These are phyloP conservation scores for Henicopernis longicauda DNA, from an alignment of 2,113 vertebrate species.

Conservation along the genomic window DNA sequence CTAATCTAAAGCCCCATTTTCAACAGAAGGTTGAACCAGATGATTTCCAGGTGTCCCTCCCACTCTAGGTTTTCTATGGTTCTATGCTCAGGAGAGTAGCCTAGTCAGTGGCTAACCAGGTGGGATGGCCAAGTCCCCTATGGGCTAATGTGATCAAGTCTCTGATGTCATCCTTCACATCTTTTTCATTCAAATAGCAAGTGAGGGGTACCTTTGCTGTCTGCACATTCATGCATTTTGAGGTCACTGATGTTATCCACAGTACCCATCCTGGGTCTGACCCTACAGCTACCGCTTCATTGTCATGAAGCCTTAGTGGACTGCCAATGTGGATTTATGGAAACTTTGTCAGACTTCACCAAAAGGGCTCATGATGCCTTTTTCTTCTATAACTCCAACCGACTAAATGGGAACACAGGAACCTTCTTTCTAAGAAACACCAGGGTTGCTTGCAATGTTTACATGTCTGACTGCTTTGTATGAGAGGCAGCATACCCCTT, in stretches of 20 bases:
- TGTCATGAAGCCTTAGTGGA: not conserved
- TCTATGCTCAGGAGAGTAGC: not conserved
- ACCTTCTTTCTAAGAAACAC: not conserved
- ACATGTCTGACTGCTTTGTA: not conserved
- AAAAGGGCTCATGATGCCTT: not conserved
- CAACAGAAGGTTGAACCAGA: not conserved
- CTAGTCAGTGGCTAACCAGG: not conserved
- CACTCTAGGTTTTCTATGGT: not conserved
- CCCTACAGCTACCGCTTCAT: not conserved
- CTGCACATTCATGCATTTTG: not conserved
- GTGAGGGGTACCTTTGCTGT: not conserved
- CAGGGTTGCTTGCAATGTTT: not conserved
- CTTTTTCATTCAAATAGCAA: not conserved
- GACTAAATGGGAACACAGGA: not conserved
- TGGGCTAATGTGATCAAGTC: not conserved
- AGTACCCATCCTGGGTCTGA: not conserved
- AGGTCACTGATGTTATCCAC: not conserved
- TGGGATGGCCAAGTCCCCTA: not conserved
- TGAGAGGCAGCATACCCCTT: not conserved
- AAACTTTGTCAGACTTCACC: not conserved
- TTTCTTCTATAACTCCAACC: not conserved
- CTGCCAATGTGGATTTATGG: not conserved
- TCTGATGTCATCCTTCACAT: not conserved
- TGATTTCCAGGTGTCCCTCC: not conserved
- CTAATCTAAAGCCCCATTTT: not conserved